Base-by-base conservation (phyloP, 2,113 vertebrate genomes). In the Columba livia region DNA sequence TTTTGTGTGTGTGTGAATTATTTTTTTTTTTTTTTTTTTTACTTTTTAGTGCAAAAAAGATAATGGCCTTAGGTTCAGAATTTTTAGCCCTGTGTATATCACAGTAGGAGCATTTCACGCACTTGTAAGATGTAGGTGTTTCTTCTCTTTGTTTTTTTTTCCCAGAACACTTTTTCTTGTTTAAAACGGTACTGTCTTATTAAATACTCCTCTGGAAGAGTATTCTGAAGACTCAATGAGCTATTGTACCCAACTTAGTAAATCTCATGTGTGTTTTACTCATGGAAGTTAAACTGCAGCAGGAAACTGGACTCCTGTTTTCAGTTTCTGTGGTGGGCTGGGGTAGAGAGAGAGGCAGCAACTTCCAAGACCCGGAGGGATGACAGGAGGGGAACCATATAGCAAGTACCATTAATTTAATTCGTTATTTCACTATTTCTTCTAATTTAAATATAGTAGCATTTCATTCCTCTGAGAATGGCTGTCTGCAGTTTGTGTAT, bases 211-310 rank as follows among this genome's bases (percentile, higher is more conserved):
- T 95, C 95, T 92, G 86, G 96, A 97, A 97, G 97, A 94, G 93
- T 95, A 90, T 87, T 97, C 70, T 93, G 94, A 96, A 95, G 91
- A 97, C 91, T 96, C 97, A 88, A 31, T 97, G 97, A 97, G 96
- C 97, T 98, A 56, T 95, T 96, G 96, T 98, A 97, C 97, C 90
- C 97, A 97, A 96, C 86, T 64, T 54, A 53, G 24, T 82, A 69
- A 83, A 89, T 88, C 32, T 86, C 69, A 20, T 2, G 2, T 3
- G 6, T 96, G 81, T 96, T 96, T 93, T 95, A 60, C 94, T 96
- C 66, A 11, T 44, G 42, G 56, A 93, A 96, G 89, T 85, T 91
- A 89, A 47, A 89, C 80, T 88, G 95, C 40, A 40, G 40, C 9
- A 40, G 40, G 80, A 92, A 94, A 77, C 47, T n/a, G 89, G 85